phyloP scores from a whole-genome alignment of 2,797 vertebrate species.

The Apodemus agrarius region DNA sequence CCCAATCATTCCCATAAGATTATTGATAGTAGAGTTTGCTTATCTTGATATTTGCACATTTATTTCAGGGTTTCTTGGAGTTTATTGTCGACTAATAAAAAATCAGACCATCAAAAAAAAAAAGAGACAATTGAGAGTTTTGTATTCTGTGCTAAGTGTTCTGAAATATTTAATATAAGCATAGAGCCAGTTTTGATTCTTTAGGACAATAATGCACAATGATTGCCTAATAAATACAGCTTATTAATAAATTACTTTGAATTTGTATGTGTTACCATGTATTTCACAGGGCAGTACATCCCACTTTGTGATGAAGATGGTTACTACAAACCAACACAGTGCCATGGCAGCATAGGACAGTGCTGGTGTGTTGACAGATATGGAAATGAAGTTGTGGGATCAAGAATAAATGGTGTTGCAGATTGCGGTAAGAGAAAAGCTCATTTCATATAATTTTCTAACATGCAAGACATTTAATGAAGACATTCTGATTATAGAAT shows the following conservation, averaged over 20 bases:
- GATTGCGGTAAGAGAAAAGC: conserved; percentile 87
- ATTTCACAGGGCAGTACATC: conserved; percentile 87
- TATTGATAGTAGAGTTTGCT: not conserved
- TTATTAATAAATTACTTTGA: not conserved
- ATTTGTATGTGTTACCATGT: not conserved
- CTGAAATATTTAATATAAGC: not conserved
- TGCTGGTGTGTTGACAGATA: conserved; percentile 94
- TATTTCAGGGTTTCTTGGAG: not conserved
- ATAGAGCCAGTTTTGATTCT: not conserved
- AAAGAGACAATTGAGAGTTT: not conserved
- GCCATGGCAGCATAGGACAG: conserved; percentile 89
- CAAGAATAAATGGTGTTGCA: conserved; percentile 86
- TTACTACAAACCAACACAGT: conserved; percentile 91
- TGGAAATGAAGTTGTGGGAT: conserved; percentile 90
- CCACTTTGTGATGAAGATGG: conserved; percentile 92
- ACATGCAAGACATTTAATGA: not conserved
- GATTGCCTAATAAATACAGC: not conserved
- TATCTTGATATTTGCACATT: not conserved
- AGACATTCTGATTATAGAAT: not conserved
- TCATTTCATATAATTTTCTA: not conserved
- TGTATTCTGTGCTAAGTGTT: too few species aligned
- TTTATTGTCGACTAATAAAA: not conserved
- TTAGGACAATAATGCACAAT: not conserved
- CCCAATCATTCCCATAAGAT: too few species aligned
- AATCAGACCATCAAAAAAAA: not conserved